Base-by-base conservation (phyloP, 2,113 vertebrate genomes). In the Sclerurus mexicanus region DNA sequence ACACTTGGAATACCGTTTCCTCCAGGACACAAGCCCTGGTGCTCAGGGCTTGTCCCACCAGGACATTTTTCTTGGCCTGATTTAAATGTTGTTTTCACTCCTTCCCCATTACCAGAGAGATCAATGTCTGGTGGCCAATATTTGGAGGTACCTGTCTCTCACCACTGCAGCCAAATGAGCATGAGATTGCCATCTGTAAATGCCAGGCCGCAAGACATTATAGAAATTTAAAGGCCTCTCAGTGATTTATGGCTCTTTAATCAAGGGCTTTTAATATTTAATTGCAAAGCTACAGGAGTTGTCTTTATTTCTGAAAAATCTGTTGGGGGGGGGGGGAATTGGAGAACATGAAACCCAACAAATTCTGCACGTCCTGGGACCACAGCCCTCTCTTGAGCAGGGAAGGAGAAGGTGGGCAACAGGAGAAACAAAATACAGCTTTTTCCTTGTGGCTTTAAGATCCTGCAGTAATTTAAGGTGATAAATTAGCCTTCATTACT, bases 201-300 rank as follows among this genome's bases (percentile, higher is more conserved):
- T 50, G 81, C 59, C 75, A 56, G 52, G 66, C 63, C 80, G 56
- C 37, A 30, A 73, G 95, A 95, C 62, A 93, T 80, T 77, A 74
- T 9, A 62, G 85, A 82, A 64, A 97, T 96, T 66, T 95, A 95
- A 97, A 98, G 89, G 47, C 80, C 72, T 94, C 89, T 81, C 53
- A 2, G 64, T 96, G 87, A 97, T 97, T 96, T 97, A 96, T 89
- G 77, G 52, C 80, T 97, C 96, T 93, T 97, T 97, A 98, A 97
- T 97, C 94, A 97, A 82, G 56, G 78, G 75, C 71, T 95, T 97
- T 97, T 96, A 97, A 93, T 93, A 81, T 97, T 96, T 97, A 96
- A 98, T 97, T 98, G 72, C 95, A 97, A 97, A 97, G 92, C 95
- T 97, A 97, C 85, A 47, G 87, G 87, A 97, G 83, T 97, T 97